Evolutionary conservation across 2,888 invertebrate species (phyloP), one percentile per base, ranked within the genome.

Genomic region (Netelia fuscicornis): DNA sequence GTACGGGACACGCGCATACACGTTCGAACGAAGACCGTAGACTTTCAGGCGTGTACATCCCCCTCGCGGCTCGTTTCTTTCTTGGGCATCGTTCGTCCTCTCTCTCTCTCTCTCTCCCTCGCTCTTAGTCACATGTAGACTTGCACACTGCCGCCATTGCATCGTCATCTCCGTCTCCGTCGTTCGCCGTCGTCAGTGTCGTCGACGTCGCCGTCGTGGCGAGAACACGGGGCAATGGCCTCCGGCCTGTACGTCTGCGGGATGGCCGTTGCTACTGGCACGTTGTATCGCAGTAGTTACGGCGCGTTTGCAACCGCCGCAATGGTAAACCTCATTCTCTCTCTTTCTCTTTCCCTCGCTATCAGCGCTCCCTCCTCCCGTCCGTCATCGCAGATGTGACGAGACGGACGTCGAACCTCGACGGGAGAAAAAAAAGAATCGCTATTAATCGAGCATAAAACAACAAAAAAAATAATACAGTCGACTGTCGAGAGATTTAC

Each of bases 91-190:
- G 17, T 52, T 56, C 76, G 75, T 5, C 52, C 52, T 58, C 54
- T 17, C 52, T 9, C 37, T 37, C 11, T 17, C 42, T 13, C 9
- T 52, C 37, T 62, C 67, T 76, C 77, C 58, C 68, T 44, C 52
- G 48, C 58, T 71, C 71, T 75, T 42, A 74, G 71, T 30, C 82
- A 44, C 64, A 71, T 30, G 20, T 25, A 83, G 86, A 83, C 86
- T 90, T 91, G 91, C 91, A 90, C 91, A 90, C 91, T 89, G 90
- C 91, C 37, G 90, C 90, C 90, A 91, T 90, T 89, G 89, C 88
- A 89, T 86, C 87, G 88, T 62, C 82, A 83, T 80, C 71, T 58
- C 25, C 72, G 65, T 70, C 75, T 74, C 9, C 56, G 64, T 72
- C 88, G 89, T 84, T 86, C 84, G 83, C 71, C 68, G 72, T 64